Evolutionary conservation across 2,113 vertebrate species (phyloP), one percentile per base, ranked within the genome.

Genomic region (Micronycteris hirsuta): DNA sequence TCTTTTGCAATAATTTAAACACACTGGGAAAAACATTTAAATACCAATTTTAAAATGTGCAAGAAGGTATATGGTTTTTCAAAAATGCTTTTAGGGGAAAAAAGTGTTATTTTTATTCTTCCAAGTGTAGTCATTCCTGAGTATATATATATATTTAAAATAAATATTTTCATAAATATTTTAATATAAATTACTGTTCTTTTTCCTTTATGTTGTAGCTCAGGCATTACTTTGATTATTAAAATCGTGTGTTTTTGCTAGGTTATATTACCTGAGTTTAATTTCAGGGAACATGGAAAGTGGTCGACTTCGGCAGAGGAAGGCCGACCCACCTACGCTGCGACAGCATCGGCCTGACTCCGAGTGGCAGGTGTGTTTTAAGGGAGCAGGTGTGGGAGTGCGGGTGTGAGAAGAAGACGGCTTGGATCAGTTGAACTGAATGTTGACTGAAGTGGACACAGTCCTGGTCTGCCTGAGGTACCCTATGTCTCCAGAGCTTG

Each of bases 31-130:
- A 76, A 74, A 17, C 68, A 12, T 54, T 19, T 67, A 89, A 92
- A 74, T 68, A 68, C 52, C 15, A 70, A 31, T 63, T 94, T 89
- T 4, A 63, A 81, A 76, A 71, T 86, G 54, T 93, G 4, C 45
- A 77, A 77, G 19, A 78, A 17, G 8, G 16, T 6, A 26, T 24
- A 56, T 4, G 20, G 14, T 14, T 84, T 71, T 67, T 67, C 33
- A 63, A 84, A 95, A 94, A 81, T 61, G 20, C 41, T 95, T 89
- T 84, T 74, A 67, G 41, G 33, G 92, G 82, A 14, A 52, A 61
- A 85, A 83, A 71, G 2, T n/a, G 43, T 63, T 47, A 82, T 0
- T 90, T 87, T 91, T 24, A 78, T 87, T 90, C 15, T 93, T 91
- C 31, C 76, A 93, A 93, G 31, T 26, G 26, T n/a, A 71, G n/a